phyloP scores from a whole-genome alignment of 2,888 invertebrate genomes.

The Rambutsinella grinnellia region DNA sequence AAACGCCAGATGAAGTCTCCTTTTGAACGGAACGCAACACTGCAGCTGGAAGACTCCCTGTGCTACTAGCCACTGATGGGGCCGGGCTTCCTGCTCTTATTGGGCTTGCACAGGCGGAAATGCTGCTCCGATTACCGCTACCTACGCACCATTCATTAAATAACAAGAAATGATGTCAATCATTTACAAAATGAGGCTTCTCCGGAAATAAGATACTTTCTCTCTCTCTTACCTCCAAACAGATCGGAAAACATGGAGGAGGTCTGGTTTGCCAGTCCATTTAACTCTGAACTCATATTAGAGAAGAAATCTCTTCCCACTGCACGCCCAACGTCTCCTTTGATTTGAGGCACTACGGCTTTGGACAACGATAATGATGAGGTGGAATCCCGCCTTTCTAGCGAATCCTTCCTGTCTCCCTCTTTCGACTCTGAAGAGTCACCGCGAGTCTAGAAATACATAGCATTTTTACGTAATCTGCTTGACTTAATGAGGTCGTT shows the following conservation, averaged over 20 bases:
- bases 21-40: constrained; percentile 60
- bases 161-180: too few species aligned
- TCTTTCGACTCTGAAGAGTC: constrained; percentile 69
- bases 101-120: constrained; percentile 69
- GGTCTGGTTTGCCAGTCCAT: constrained; percentile 92
- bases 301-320: constrained; percentile 83
- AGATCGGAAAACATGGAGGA: constrained; percentile 95
- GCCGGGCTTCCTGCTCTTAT: constrained; percentile 70
- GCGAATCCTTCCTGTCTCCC: constrained; percentile 42
- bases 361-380: constrained; percentile 67
- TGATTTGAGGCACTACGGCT: constrained; percentile 61
- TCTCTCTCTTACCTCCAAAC: constrained; percentile 78
- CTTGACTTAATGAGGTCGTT: too few species aligned
- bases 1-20: constrained; percentile 30
- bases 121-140: constrained; percentile 60
- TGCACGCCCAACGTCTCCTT: constrained; percentile 58
- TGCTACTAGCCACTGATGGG: constrained; percentile 68
- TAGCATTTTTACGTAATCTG: too few species aligned
- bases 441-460: constrained; percentile 70
- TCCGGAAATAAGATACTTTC: too few species aligned
- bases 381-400: constrained; percentile 67
- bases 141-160: constrained; percentile 14
- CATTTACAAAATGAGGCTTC: too few species aligned
- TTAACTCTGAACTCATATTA: constrained; percentile 91
- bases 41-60: constrained; percentile 66